Conservation (phyloP, 2,888 invertebrate genomes). For the Cheilosia pagana region DNA sequence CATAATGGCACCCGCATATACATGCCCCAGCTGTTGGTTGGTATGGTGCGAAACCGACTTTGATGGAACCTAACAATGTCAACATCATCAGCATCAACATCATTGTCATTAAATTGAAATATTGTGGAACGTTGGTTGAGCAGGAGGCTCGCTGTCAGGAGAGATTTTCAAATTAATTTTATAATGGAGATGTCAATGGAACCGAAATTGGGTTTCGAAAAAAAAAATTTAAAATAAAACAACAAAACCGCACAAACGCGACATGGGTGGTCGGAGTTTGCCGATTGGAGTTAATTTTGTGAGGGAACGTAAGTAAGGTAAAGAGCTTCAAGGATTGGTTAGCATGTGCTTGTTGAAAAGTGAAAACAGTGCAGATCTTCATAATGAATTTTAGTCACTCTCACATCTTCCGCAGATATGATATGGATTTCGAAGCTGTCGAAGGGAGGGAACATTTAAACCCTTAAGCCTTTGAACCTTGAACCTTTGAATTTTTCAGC, state of each 20-base stretch:
- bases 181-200: slow-evolving; percentile 66
- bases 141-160: slow-evolving; percentile 55
- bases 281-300: no score
- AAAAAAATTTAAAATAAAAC: no score
- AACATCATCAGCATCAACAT: slow-evolving; percentile 58
- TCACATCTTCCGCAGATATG: no score
- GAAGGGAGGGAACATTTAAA: no score
- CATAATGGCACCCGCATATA: slow-evolving; percentile 51
- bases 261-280: background rate
- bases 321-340: no score
- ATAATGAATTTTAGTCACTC: no score
- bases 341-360: background rate
- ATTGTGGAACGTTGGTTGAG: slow-evolving; percentile 45
- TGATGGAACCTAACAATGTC: slow-evolving; percentile 65
- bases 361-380: no score
- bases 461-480: no score
- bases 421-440: no score
- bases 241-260: background rate
- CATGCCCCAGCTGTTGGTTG: slow-evolving; percentile 51
- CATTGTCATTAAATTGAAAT: slow-evolving; percentile 69
- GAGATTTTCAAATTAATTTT: slow-evolving; percentile 69
- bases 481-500: no score
- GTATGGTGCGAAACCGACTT: slow-evolving; percentile 76
- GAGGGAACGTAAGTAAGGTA: no score
- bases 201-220: slow-evolving; percentile 56